These are phyloP conservation scores for Sebastes trivittatus DNA, from an alignment of 2,797 vertebrate species.

Conservation along the genomic window DNA sequence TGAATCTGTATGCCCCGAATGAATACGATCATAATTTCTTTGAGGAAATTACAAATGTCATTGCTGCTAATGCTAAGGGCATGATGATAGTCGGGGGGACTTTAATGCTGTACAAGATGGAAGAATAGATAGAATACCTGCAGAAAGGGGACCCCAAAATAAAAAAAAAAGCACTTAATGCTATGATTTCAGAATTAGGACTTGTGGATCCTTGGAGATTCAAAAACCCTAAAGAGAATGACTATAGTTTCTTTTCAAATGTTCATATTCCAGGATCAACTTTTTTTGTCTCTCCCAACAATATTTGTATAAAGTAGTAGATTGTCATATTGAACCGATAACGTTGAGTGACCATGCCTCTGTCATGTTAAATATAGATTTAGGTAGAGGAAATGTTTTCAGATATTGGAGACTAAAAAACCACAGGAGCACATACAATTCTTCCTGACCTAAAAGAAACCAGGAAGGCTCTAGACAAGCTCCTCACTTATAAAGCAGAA, in stretches of 20 bases:
- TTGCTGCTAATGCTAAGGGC: neutral
- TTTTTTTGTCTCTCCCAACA: neutral
- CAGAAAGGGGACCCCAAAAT: neutral
- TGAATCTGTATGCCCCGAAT: conserved; percentile 24
- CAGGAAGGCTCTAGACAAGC: neutral
- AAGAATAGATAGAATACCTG: neutral
- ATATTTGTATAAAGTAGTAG: neutral
- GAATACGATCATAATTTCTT: neutral
- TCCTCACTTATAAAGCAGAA: neutral
- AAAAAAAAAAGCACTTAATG: neutral
- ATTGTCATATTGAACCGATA: neutral
- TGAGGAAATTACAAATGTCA: neutral
- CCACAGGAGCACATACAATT: neutral
- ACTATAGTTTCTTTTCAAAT: neutral
- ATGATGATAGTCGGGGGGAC: neutral
- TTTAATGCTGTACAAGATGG: neutral
- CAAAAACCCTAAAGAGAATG: neutral
- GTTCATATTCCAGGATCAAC: neutral
- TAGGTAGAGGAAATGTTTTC: neutral
- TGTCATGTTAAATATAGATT: neutral
- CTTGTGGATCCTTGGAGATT: neutral
- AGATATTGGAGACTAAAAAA: neutral
- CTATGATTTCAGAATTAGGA: neutral
- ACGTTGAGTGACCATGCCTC: neutral
- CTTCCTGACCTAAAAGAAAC: neutral